Base-by-base conservation (phyloP, 2,113 vertebrate species). In the Telmatochromis sp. region DNA sequence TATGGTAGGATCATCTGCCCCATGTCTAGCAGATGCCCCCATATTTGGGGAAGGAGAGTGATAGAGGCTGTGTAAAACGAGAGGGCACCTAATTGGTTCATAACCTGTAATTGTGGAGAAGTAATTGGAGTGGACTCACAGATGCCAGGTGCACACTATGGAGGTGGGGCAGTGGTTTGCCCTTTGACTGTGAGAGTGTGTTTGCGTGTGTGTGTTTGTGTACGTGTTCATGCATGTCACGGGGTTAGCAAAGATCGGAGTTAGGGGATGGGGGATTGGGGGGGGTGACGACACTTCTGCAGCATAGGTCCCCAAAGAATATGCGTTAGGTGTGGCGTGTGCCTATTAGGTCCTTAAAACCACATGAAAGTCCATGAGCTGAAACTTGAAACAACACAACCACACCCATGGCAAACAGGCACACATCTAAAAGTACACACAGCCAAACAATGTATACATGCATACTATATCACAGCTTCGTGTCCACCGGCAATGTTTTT, bases 11-110 rank as follows among this genome's bases (percentile, higher is more conserved):
- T 65, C 60, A 82, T 51, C 35, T 84, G 81, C 53, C 91, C 89
- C 83, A 85, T 89, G 81, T 85, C 88, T 84, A 88, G 96, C 94
- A 96, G 93, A 95, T 95, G 94, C 92, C 92, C 91, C 87, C 80
- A 85, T 87, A 60, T 92, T 91, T 91, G 65, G 54, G 65, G 55
- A 79, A 81, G 75, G 80, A 80, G 90, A 88, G 91, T 84, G 91
- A 84, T 81, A 82, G 83, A 68, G 88, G 84, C 91, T 80, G 89
- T 94, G 96, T 96, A 97, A 97, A 92, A 95, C 53, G 94, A 97
- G 95, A 96, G 94, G 93, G 81, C 81, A 91, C 91, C 94, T 96
- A 96, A 97, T 97, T 97, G 95, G 96, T 95, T 94, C 94, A 94
- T 95, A 95, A 93, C 94, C 94, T 95, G 91, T 95, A 95, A 96